Conservation (phyloP, 2,888 invertebrate genomes). For the Lutraria lutraria region DNA sequence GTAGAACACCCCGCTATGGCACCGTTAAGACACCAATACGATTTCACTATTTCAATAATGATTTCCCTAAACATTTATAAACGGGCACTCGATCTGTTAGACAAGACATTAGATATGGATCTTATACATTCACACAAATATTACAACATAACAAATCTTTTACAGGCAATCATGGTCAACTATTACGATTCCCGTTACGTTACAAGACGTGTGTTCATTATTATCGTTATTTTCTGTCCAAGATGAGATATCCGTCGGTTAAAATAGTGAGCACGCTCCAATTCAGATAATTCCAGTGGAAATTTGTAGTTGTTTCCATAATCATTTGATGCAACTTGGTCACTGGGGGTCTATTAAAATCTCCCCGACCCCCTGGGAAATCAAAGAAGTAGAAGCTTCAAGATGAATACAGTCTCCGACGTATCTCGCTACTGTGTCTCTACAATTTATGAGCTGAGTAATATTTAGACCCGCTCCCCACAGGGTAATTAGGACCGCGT, state of each 20-base stretch:
- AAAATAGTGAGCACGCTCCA: slow-evolving; percentile 60
- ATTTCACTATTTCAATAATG: slow-evolving; percentile 23
- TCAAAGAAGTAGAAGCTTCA: slow-evolving; percentile 68
- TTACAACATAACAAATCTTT: slow-evolving; percentile 48
- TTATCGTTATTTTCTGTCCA: slow-evolving; percentile 30
- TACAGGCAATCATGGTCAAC: slow-evolving; percentile 44
- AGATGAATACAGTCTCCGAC: slow-evolving; percentile 67
- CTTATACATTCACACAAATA: slow-evolving; percentile 20
- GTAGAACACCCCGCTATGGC: neutral
- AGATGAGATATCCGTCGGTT: slow-evolving; percentile 65
- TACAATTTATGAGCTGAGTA: slow-evolving; percentile 60
- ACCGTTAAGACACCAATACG: neutral
- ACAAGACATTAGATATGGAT: slow-evolving; percentile 36
- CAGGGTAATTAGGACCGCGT: slow-evolving; percentile 40
- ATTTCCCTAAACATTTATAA: slow-evolving; percentile 56
- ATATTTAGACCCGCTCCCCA: slow-evolving; percentile 51
- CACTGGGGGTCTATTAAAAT: slow-evolving; percentile 70
- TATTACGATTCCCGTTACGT: slow-evolving; percentile 48
- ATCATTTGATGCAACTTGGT: slow-evolving; percentile 50
- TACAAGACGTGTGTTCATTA: slow-evolving; percentile 30
- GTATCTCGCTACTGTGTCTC: slow-evolving; percentile 45
- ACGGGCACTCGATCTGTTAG: slow-evolving; percentile 34
- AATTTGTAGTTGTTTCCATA: slow-evolving; percentile 53
- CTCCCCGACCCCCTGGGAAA: slow-evolving; percentile 70
- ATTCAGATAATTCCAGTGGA: slow-evolving; percentile 54